phyloP scores from a whole-genome alignment of 2,888 invertebrate species.

The Dicranocentrus wangi region DNA sequence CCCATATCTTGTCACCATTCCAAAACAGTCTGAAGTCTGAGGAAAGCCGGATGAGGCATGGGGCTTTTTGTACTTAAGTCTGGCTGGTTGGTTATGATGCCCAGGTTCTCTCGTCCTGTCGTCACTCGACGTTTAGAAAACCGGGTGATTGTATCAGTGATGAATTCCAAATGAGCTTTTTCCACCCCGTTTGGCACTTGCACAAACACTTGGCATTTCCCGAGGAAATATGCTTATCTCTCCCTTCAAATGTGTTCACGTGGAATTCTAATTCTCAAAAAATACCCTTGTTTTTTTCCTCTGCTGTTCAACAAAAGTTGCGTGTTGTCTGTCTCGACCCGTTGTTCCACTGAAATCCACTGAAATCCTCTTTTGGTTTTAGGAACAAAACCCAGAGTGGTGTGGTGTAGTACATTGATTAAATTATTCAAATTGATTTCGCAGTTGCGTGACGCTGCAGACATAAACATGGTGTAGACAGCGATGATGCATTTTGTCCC shows the following conservation, averaged over 20 bases:
- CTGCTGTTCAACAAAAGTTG: background rate
- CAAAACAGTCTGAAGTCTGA: background rate
- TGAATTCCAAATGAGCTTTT: conserved; percentile 32
- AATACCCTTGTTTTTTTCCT: background rate
- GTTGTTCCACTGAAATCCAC: background rate
- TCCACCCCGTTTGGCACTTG: conserved; percentile 17
- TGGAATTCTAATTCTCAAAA: background rate
- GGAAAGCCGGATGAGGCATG: background rate
- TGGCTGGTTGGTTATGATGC: conserved; percentile 10
- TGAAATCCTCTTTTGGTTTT: no score
- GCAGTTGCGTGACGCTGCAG: background rate
- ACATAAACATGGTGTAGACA: no score
- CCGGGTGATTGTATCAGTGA: conserved; percentile 50
- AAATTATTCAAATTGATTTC: conserved; percentile 14
- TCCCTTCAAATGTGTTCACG: background rate
- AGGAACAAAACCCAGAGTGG: no score
- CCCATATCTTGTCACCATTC: background rate
- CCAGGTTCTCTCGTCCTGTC: background rate
- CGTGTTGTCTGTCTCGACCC: background rate
- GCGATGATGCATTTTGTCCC: background rate
- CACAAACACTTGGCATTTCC: conserved; percentile 16
- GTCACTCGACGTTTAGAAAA: conserved; percentile 12
- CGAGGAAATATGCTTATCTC: no score
- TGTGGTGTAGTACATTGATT: conserved; percentile 10
- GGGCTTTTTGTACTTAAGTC: background rate